Evolutionary conservation across 2,797 vertebrate species (phyloP), one percentile per base, ranked within the genome.

Genomic region (Sebastes steindachneri): DNA sequence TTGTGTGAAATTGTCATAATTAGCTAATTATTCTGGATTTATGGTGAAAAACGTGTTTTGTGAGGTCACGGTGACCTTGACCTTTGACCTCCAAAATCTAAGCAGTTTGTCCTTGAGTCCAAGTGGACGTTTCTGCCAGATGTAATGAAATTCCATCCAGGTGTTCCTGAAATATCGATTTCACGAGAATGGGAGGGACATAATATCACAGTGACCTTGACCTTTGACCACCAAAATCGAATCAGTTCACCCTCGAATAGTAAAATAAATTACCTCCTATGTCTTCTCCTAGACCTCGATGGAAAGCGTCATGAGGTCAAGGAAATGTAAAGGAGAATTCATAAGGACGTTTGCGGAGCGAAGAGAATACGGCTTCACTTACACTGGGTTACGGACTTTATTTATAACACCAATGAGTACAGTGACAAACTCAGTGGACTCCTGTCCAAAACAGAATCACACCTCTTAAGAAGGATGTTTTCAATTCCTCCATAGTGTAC

Each of bases 211-310:
- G 41, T 45, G 41, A 45, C 41, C 41, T 45, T 45, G 41, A 45
- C 15, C 15, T 45, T 45, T 45, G 0, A 45, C 15, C 41, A 17
- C 41, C 41, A 9, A n/a, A n/a, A 51, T 51, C 19, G 0, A 51
- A 51, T 51, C 19, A 9, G 9, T 51, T n/a, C 19, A 51, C 0
- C 9, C 48, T 51, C 0, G 41, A 45, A 45, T 17, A 45, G 41
- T 17, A 15, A 17, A 45, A 45, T 1, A 45, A 17, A 45, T 45
- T 45, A 51, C 19, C 1, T 51, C 19, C 48, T 51, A 17, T 17
- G 48, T 51, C 48, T 9, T 51, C 4, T 9, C 19, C 48, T 51
- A 51, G 8, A 51, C 48, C 19, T 51, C 9, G 17, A 51, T 51
- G 48, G 48, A 51, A 51, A 51, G 19, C 3, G 17, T 51, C 48